phyloP scores from a whole-genome alignment of 2,888 invertebrate genomes.

The Euclidia mi region DNA sequence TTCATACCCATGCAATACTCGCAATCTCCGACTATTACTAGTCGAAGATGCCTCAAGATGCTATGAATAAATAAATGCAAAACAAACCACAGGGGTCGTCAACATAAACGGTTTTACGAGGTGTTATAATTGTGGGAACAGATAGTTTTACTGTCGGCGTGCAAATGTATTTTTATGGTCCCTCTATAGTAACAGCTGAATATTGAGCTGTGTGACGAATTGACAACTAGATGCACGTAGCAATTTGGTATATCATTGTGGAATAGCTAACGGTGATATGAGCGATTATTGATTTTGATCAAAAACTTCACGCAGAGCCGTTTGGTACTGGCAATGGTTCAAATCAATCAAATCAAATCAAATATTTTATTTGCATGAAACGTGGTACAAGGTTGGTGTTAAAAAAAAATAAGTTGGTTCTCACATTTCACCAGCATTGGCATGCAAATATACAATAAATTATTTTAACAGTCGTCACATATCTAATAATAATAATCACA shows the following conservation, averaged over 20 bases:
- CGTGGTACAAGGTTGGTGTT: no score
- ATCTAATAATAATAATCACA: no score
- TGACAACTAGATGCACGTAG: slow-evolving; percentile 17
- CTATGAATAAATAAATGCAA: slow-evolving; percentile 25
- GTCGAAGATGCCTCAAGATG: background rate
- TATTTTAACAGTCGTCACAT: no score
- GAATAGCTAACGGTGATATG: slow-evolving; percentile 10
- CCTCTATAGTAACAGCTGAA: slow-evolving; percentile 20
- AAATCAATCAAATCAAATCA: no score
- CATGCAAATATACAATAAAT: no score
- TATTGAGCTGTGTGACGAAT: slow-evolving; percentile 27
- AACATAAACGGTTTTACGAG: slow-evolving; percentile 43
- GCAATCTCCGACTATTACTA: no score
- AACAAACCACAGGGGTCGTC: slow-evolving; percentile 35
- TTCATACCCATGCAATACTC: no score
- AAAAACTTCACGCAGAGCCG: no score
- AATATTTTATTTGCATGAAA: no score
- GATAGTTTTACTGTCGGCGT: slow-evolving; percentile 35
- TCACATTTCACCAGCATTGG: no score
- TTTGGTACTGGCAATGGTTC: no score
- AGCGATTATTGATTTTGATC: background rate
- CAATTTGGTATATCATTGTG: slow-evolving; percentile 8
- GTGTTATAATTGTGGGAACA: slow-evolving; percentile 53
- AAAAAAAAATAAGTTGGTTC: no score
- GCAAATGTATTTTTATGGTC: slow-evolving; percentile 41